Evolutionary conservation across 1,140 invertebrate species (phyloP).

Genomic region (Drosophila pseudoananassae): DNA sequence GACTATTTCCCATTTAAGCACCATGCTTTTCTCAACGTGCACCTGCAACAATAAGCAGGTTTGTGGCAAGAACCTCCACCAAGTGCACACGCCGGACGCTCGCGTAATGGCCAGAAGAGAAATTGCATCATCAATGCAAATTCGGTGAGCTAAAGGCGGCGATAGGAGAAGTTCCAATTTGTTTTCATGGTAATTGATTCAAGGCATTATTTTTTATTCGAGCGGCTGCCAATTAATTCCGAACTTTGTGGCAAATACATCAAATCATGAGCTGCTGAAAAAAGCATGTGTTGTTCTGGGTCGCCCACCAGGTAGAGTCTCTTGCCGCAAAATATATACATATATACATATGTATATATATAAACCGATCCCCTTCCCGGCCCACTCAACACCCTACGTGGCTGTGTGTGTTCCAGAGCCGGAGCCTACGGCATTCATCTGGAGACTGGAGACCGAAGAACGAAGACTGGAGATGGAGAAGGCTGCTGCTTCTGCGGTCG

Average conservation of each 20-base stretch:
- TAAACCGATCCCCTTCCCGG: neutral
- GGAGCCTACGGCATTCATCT: slow-evolving; percentile 54
- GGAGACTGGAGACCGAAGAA: slow-evolving; percentile 37
- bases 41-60: neutral
- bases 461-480: neutral
- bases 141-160: slow-evolving; percentile 49
- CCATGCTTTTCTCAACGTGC: neutral
- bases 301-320: slow-evolving; percentile 57
- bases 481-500: slow-evolving; percentile 57
- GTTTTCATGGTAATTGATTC: slow-evolving; percentile 73
- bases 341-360: neutral
- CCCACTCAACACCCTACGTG: slow-evolving; percentile 5
- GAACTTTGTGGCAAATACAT: slow-evolving; percentile 75
- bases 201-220: slow-evolving; percentile 51
- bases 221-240: slow-evolving; percentile 70
- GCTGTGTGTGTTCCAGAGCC: slow-evolving; percentile 58
- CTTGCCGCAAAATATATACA: neutral
- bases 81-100: slow-evolving; percentile 12
- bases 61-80: neutral
- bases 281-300: slow-evolving; percentile 33
- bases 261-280: slow-evolving; percentile 38
- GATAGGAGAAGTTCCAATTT: slow-evolving; percentile 46
- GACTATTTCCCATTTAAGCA: too few species aligned
- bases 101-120: slow-evolving; percentile 38
- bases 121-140: slow-evolving; percentile 82